Conservation (phyloP, 2,797 vertebrate species). For the Moxostoma hubbsi region DNA sequence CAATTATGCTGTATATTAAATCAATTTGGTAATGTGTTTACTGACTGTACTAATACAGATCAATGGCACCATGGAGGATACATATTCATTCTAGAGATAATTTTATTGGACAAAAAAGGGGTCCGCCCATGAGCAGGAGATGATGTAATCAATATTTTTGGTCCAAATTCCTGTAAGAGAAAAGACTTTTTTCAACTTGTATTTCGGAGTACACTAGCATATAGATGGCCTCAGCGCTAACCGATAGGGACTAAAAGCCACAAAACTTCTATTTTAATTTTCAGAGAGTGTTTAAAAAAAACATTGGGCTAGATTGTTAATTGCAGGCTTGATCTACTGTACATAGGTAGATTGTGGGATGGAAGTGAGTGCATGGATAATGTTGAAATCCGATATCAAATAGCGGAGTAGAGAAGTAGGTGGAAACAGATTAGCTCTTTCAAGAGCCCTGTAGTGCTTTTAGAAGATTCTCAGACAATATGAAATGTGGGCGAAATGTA, state of each 20-base stretch:
- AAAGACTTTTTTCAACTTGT: too few relatives aligned
- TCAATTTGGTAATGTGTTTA: too few relatives aligned
- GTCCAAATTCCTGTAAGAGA: too few relatives aligned
- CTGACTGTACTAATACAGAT: too few relatives aligned
- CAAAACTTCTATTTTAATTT: neutral
- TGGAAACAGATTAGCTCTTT: neutral
- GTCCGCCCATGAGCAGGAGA: too few relatives aligned
- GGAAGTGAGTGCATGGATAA: neutral
- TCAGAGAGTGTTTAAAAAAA: neutral
- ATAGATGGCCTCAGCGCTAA: neutral
- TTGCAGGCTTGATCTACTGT: neutral
- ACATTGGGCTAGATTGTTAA: neutral
- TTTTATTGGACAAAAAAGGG: too few relatives aligned
- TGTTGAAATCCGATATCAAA: constrained; percentile 5
- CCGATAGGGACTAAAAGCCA: neutral
- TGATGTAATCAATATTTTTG: too few relatives aligned
- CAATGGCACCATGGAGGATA: too few relatives aligned
- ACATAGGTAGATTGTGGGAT: neutral
- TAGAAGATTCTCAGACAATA: neutral
- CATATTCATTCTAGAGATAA: too few relatives aligned
- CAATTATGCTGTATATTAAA: too few relatives aligned
- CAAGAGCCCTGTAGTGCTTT: neutral
- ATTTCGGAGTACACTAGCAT: too few relatives aligned
- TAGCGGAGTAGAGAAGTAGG: constrained; percentile 2
- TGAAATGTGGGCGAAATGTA: neutral